Conservation (phyloP, 2,797 vertebrate genomes). For the Chromobotia macracanthus region DNA sequence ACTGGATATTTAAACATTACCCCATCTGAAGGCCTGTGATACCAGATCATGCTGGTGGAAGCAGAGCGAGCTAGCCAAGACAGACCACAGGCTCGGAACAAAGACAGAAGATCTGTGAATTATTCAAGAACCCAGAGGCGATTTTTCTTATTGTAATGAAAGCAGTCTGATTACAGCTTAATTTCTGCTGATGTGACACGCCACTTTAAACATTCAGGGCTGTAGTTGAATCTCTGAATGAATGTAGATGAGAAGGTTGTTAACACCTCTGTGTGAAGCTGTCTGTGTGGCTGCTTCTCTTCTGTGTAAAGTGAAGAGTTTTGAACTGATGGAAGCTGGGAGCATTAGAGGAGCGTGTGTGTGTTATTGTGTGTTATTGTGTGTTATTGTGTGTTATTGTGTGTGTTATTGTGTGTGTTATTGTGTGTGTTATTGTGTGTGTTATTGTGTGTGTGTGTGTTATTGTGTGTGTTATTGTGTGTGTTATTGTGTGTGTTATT, state of each 20-base stretch:
- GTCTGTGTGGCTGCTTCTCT: constrained; percentile 2
- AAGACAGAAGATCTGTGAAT: constrained; percentile 13
- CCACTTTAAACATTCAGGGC: constrained; percentile 2
- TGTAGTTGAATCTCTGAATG: background rate
- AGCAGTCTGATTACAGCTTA: constrained; percentile 13
- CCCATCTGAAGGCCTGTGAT: constrained; percentile 15
- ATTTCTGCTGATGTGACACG: constrained; percentile 23
- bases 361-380: no score
- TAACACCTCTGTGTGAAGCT: background rate
- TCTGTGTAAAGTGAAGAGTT: constrained; percentile 21
- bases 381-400: background rate
- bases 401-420: background rate
- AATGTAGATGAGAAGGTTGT: background rate
- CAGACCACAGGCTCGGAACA: constrained; percentile 4
- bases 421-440: no score
- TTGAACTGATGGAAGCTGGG: constrained; percentile 12
- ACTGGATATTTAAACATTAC: constrained; percentile 11
- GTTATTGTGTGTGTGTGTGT: no score
- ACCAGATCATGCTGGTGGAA: constrained; percentile 18
- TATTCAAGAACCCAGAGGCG: constrained; percentile 5
- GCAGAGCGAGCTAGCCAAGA: constrained; percentile 17
- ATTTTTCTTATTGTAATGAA: constrained; percentile 3
- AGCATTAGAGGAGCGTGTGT: background rate
- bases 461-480: background rate
- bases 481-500: background rate